These are phyloP conservation scores for Rhinophrynus dorsalis DNA, from an alignment of 2,797 vertebrate species.

Conservation along the genomic window DNA sequence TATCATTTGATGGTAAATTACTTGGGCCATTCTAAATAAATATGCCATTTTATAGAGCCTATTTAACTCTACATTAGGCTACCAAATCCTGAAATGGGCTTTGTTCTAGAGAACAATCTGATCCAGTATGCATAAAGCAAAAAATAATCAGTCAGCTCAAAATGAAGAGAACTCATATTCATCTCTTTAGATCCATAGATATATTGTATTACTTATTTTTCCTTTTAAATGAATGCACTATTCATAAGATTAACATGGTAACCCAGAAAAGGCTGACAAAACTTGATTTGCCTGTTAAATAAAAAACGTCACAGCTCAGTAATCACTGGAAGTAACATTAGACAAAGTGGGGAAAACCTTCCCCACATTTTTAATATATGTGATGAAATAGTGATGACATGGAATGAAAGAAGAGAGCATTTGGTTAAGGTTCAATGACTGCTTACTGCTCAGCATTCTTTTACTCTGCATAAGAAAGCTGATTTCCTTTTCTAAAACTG, in stretches of 20 bases:
- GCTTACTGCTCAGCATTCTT: neutral
- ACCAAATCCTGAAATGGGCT: neutral
- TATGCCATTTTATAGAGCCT: no score
- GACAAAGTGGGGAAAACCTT: conserved; percentile 11
- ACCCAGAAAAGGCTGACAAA: conserved; percentile 34
- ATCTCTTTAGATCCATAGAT: conserved; percentile 23
- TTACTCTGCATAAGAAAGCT: neutral
- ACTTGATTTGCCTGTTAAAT: conserved; percentile 42
- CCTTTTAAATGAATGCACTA: conserved; percentile 35
- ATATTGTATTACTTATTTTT: conserved; percentile 46
- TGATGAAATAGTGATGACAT: conserved; percentile 49
- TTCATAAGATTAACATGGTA: conserved; percentile 38
- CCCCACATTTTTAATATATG: conserved; percentile 34
- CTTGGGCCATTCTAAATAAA: no score
- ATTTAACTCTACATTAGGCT: no score
- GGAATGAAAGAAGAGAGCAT: conserved; percentile 33
- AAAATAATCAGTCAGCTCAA: neutral
- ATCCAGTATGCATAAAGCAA: neutral
- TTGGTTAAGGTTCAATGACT: conserved; percentile 25
- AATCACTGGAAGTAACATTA: conserved; percentile 43
- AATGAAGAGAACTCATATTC: neutral
- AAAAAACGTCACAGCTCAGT: conserved; percentile 48
- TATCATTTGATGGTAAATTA: no score
- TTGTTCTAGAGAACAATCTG: conserved; percentile 1
- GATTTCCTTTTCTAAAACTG: no score